These are phyloP conservation scores for Vultur gryphus DNA, from an alignment of 2,797 vertebrate species.

Conservation along the genomic window DNA sequence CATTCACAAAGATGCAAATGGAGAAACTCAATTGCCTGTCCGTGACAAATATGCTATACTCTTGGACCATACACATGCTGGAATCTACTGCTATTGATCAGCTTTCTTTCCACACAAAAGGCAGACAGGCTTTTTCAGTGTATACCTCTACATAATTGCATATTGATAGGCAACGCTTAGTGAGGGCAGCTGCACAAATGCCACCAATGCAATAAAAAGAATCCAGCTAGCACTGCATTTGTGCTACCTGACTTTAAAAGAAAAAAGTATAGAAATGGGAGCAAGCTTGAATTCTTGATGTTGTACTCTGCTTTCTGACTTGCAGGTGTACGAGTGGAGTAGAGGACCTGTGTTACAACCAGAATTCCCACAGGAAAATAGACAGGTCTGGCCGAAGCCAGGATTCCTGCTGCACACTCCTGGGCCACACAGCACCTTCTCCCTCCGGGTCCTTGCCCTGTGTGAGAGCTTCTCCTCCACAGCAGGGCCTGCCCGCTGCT, in stretches of 20 bases:
- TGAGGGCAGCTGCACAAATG: not conserved
- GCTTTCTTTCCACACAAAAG: not conserved
- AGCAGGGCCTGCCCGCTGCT: not conserved
- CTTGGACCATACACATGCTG: not conserved
- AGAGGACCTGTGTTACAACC: not conserved
- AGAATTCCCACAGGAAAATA: not conserved
- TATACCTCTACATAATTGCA: not conserved
- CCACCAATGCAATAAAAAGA: not conserved
- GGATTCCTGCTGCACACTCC: not conserved
- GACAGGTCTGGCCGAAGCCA: not conserved
- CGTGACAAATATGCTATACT: not conserved
- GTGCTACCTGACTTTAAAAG: not conserved
- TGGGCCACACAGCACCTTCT: not conserved
- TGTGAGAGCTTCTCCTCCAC: not conserved
- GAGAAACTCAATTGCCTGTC: not conserved
- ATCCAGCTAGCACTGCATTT: not conserved
- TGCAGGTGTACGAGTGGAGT: not conserved
- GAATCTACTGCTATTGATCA: not conserved
- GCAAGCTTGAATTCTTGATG: not conserved
- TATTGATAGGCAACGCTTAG: not conserved
- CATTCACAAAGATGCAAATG: not conserved
- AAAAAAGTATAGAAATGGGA: not conserved
- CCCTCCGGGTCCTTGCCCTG: accelerated
- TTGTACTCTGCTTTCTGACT: not conserved
- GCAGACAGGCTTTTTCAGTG: not conserved